Base-by-base conservation (phyloP, 2,113 vertebrate genomes). In the Isichthys henryi region DNA sequence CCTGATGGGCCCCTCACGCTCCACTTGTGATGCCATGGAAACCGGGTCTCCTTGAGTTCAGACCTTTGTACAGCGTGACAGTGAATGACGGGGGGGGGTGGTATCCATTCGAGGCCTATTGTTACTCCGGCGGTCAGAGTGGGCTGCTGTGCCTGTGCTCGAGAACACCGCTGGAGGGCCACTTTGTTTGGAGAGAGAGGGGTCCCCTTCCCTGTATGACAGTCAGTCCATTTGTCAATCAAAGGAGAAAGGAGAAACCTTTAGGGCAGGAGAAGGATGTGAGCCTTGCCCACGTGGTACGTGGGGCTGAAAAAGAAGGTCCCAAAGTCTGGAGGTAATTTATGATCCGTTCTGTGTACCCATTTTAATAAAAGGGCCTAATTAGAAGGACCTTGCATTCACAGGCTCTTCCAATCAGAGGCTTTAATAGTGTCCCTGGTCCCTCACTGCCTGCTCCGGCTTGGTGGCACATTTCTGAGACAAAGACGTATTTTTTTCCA, bases 11-110 rank as follows among this genome's bases (percentile, higher is more conserved):
- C 50, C 86, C 86, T 87, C 50, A 53, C 49, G 27, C 49, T 35
- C 49, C n/a, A 49, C 35, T 19, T 39, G 49, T 13, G 31, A 52
- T 39, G 48, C 86, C 86, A 87, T 87, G 86, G 86, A 87, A 52
- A 87, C 86, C 9, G 50, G 86, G 86, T 87, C 49, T 53, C 48
- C 86, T 17, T 53, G 50, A 87, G 49, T 56, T 87, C 86, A 52
- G 50, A 6, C 15, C 52, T 31, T 87, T 56, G 86, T 87, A 53
- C 31, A 31, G 31, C 31, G 35, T 35, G 86, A 87, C 86, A 39
- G 86, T 56, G 86, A 56, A 27, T 53, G 86, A 56, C 86, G 27
- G 11, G 39, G 2, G 2, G 11, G 50, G 86, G 86, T n/a, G 86
- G 49, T 53, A 87, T 87, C 86, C 27, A 87, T 53, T 87, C 13